Evolutionary conservation across 2,888 invertebrate species (phyloP).

Genomic region (Diarsia brunnea): DNA sequence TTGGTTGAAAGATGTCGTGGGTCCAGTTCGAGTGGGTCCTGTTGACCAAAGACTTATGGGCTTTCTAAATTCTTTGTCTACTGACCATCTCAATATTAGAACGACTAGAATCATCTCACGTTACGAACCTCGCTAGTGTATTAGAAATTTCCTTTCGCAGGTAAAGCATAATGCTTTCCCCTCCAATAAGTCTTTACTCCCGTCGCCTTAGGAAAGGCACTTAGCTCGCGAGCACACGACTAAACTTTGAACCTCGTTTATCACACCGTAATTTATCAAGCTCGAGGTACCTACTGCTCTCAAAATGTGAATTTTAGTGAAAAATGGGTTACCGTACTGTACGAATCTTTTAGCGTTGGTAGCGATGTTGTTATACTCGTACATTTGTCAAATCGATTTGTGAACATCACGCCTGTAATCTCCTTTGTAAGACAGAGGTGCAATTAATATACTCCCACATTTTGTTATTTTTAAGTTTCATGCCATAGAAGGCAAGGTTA

Average conservation of each 20-base stretch:
- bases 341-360: background rate
- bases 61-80: background rate
- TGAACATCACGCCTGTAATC: background rate
- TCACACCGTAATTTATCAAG: conserved; percentile 53
- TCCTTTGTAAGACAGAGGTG: background rate
- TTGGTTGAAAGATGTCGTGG: no score
- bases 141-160: conserved; percentile 14
- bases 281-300: conserved; percentile 30
- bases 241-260: conserved; percentile 50
- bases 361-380: background rate
- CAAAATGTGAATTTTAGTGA: conserved; percentile 48
- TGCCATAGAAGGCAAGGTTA: background rate
- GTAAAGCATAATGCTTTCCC: background rate
- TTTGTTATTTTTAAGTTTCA: background rate
- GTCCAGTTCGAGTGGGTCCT: no score
- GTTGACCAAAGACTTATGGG: no score
- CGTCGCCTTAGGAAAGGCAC: conserved; percentile 24
- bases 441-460: background rate
- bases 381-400: background rate
- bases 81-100: background rate
- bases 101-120: no score
- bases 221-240: conserved; percentile 28
- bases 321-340: conserved; percentile 31
- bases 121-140: background rate
- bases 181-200: conserved; percentile 27